Evolutionary conservation across 2,888 invertebrate species (phyloP).

Genomic region (Yponomeuta malinellus): DNA sequence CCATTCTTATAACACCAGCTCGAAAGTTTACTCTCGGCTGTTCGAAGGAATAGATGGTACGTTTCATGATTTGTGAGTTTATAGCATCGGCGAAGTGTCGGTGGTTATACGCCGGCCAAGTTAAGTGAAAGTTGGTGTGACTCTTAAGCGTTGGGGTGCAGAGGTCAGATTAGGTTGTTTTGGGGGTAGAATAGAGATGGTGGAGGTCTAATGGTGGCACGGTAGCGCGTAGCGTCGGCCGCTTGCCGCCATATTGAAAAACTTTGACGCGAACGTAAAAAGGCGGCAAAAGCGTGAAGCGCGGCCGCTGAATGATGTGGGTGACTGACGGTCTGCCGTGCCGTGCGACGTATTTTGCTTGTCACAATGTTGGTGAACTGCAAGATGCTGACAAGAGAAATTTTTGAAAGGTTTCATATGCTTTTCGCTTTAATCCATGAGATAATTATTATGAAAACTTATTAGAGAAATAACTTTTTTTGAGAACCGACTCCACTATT

Average conservation of each 20-base stretch:
- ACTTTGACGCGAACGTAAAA: constrained; percentile 66
- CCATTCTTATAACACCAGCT: not conserved
- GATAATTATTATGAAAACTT: no score
- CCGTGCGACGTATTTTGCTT: not conserved
- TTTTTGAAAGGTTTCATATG: no score
- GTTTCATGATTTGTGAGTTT: constrained; percentile 77
- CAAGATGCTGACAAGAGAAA: no score
- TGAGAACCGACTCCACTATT: no score
- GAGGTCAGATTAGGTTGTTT: not conserved
- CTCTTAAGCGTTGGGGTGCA: not conserved
- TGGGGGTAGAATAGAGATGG: not conserved
- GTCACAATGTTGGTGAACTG: no score
- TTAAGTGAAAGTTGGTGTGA: not conserved
- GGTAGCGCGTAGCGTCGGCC: constrained; percentile 52
- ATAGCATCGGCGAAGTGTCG: constrained; percentile 75
- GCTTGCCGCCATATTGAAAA: constrained; percentile 72
- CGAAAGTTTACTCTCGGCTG: constrained; percentile 17
- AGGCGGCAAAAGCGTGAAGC: constrained; percentile 35
- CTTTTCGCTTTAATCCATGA: no score
- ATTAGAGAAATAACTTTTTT: no score
- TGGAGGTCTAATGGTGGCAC: constrained; percentile 51
- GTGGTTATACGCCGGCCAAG: constrained; percentile 40
- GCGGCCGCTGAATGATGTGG: constrained; percentile 1
- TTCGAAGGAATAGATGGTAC: constrained; percentile 43
- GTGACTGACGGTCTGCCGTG: constrained; percentile 17